phyloP scores from a whole-genome alignment of 2,797 vertebrate species.

The Hippopotamyrus pictus region DNA sequence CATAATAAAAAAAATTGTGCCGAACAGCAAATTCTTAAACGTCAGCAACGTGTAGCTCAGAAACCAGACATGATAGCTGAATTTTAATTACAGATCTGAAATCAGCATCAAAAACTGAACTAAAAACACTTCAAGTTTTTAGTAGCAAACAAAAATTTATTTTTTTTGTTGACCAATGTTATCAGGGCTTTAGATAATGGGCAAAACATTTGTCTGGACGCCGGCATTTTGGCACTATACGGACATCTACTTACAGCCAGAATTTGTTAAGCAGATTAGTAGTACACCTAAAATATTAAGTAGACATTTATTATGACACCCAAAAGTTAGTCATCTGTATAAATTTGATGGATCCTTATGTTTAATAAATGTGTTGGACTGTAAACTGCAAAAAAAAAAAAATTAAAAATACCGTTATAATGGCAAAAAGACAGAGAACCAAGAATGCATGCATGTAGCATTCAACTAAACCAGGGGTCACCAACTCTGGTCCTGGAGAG shows the following conservation, averaged over 20 bases:
- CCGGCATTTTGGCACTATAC: neutral
- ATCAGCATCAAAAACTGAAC: no score
- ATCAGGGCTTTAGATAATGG: neutral
- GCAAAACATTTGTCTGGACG: neutral
- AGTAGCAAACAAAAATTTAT: no score
- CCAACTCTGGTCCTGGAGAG: no score
- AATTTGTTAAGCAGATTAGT: neutral
- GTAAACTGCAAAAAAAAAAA: neutral
- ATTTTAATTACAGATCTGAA: no score
- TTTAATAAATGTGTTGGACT: neutral
- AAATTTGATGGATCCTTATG: neutral
- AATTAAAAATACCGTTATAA: neutral
- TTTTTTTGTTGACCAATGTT: no score
- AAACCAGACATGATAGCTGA: no score
- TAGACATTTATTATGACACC: neutral
- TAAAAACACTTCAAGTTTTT: no score
- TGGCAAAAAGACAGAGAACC: neutral
- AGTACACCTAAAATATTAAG: neutral
- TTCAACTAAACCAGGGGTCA: neutral
- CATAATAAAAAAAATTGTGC: no score
- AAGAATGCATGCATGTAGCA: neutral
- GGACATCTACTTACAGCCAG: neutral
- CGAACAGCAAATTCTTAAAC: no score
- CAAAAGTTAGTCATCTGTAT: neutral
- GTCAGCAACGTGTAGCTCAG: no score